A percentile compares a stretch with the other conserved stretches of the same genome.
phyloP scores from a whole-genome alignment of 2,888 invertebrate species.

The Drosophila sordidapex region DNA sequence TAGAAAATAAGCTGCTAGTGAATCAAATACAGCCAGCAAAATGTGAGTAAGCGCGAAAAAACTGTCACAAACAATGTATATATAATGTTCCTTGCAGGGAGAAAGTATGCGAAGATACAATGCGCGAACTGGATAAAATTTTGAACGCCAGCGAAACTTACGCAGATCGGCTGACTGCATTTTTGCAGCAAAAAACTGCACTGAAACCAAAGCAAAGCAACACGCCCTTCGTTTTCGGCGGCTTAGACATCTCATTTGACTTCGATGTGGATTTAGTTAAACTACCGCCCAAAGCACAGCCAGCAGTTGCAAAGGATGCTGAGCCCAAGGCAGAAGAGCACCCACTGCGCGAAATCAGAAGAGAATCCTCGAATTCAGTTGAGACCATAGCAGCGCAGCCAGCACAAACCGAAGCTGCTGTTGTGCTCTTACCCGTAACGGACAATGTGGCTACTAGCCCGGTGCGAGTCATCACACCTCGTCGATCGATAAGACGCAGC shows the following conservation, averaged over 20 bases:
- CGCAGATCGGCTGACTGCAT: conserved; percentile 45
- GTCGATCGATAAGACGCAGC: conserved; percentile 33
- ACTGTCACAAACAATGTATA: background rate
- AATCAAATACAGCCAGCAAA: conserved; percentile 5
- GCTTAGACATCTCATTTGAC: conserved; percentile 50
- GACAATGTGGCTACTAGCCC: background rate
- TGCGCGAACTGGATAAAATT: conserved; percentile 58
- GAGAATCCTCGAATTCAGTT: background rate
- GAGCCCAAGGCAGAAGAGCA: background rate
- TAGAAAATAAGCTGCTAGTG: conserved; percentile 1
- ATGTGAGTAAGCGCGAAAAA: conserved; percentile 27
- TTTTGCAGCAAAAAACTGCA: conserved; percentile 47
- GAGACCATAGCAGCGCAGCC: too few relatives aligned
- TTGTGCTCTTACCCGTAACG: background rate
- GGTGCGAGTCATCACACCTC: background rate
- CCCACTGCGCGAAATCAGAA: conserved; percentile 15
- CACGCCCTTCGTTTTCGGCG: conserved; percentile 34
- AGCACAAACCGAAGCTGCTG: background rate
- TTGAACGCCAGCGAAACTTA: conserved; percentile 41
- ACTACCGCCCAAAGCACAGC: conserved; percentile 19
- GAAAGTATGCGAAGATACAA: conserved; percentile 29
- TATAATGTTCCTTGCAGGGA: conserved; percentile 23
- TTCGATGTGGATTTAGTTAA: conserved; percentile 61
- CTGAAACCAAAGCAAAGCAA: conserved; percentile 19
- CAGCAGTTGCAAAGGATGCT: background rate